Evolutionary conservation across 2,888 invertebrate species (phyloP).

Genomic region (Aspidapion aeneum): DNA sequence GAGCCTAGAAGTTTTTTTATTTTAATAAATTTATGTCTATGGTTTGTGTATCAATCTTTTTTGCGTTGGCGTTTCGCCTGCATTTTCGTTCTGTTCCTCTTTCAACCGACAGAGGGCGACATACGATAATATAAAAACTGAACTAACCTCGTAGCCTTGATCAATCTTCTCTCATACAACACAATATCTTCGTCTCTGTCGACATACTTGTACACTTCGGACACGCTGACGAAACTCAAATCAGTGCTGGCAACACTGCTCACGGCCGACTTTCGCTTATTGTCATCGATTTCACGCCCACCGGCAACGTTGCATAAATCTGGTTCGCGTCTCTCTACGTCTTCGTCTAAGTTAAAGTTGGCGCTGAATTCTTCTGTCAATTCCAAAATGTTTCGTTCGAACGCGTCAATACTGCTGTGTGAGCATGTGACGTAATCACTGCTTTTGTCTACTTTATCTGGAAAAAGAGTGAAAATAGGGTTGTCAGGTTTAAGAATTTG

Average conservation of each 20-base stretch:
- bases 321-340: too few species aligned
- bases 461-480: background rate
- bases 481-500: too few species aligned
- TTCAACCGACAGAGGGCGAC: too few species aligned
- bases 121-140: too few species aligned
- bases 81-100: too few species aligned
- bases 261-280: background rate
- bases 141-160: conserved; percentile 56
- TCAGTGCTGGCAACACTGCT: conserved; percentile 20
- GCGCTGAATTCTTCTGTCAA: conserved; percentile 30
- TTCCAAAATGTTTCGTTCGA: conserved; percentile 39
- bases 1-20: too few species aligned
- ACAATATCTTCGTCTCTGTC: conserved; percentile 68
- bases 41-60: too few species aligned
- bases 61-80: too few species aligned
- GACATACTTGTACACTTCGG: conserved; percentile 73
- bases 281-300: background rate
- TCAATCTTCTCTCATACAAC: conserved; percentile 62
- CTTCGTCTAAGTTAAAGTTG: conserved; percentile 13
- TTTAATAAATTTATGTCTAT: too few species aligned
- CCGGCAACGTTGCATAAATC: too few species aligned
- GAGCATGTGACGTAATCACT: conserved; percentile 45
- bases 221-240: conserved; percentile 54
- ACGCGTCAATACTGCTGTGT: conserved; percentile 28
- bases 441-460: conserved; percentile 27